Base-by-base conservation (phyloP, 2,888 invertebrate species). In the Ectemnius cavifrons region DNA sequence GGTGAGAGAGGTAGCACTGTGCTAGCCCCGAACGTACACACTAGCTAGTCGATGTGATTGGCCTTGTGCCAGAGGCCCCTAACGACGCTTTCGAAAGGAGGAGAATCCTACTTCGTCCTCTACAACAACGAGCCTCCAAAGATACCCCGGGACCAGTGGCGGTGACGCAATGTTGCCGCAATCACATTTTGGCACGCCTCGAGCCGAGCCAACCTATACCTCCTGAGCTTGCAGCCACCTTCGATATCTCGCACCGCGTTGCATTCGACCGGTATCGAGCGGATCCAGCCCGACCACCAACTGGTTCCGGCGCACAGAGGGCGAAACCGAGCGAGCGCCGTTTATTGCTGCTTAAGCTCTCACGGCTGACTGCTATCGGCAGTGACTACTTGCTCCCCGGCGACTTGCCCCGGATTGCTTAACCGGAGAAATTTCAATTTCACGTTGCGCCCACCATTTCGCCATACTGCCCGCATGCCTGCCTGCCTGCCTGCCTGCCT, bases 71-170 rank as follows among this genome's bases (percentile, higher is more conserved):
- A 90, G 86, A 78, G 83, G 83, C 82, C 85, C 85, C 89, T 90
- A 90, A 90, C 90, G 90, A 90, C 87, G 89, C 89, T 86, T 88
- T 87, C 86, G 86, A 87, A 89, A 88, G 87, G 88, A 89, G 86
- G 85, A 84, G 88, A 89, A 88, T 88, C 84, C 88, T 85, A 86
- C 86, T 86, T 82, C 83, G 85, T 88, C 85, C 86, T 85, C 85
- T 86, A 79, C 78, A 84, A 82, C 84, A 84, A 83, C 87, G 84
- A 87, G 83, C 84, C 84, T 85, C 82, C 83, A 83, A 88, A 88
- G 88, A 89, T 89, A 88, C 86, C 86, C 79, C 79, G 73, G 82
- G 84, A 86, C 85, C 87, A 84, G 85, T 84, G 85, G 84, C 85
- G 86, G 86, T 89, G 89, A 89, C 86, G 88, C 87, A 89, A 89